phyloP scores from a whole-genome alignment of 2,113 vertebrate genomes.

The Paralichthys olivaceus region DNA sequence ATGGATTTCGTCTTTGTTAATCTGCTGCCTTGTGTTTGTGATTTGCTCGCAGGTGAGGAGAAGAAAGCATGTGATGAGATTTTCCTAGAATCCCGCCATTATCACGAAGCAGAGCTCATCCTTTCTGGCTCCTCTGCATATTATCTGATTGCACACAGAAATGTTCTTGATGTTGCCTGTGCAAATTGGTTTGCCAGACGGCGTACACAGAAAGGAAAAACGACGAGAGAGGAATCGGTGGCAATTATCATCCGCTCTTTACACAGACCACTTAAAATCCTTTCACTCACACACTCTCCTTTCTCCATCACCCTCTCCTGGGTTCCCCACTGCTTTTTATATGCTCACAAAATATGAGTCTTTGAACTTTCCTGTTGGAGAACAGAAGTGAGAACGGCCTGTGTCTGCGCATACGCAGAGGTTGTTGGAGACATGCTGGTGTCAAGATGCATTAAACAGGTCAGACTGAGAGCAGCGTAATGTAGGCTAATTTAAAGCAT shows the following conservation, averaged over 20 bases:
- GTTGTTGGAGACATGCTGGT: slow-evolving; percentile 63
- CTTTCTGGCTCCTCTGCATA: slow-evolving; percentile 35
- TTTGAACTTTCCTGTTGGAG: slow-evolving; percentile 63
- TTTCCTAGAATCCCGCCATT: slow-evolving; percentile 48
- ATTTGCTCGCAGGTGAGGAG: slow-evolving; percentile 63
- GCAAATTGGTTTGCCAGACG: slow-evolving; percentile 65
- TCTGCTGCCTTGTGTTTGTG: slow-evolving; percentile 16
- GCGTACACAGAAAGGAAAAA: slow-evolving; percentile 8
- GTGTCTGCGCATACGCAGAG: slow-evolving; percentile 41
- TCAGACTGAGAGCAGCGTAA: slow-evolving; percentile 47
- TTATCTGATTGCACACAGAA: slow-evolving; percentile 66
- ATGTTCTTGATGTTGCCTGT: slow-evolving; percentile 50
- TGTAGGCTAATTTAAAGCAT: slow-evolving; percentile 66
- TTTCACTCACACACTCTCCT: slow-evolving; percentile 36
- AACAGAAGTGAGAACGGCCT: not conserved
- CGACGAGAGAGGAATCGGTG: slow-evolving; percentile 33
- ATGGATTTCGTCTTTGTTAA: slow-evolving; percentile 23
- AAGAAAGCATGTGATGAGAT: slow-evolving; percentile 57
- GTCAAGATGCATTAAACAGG: slow-evolving; percentile 72
- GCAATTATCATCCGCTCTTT: slow-evolving; percentile 68
- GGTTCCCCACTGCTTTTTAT: slow-evolving; percentile 51
- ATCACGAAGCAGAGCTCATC: slow-evolving; percentile 53
- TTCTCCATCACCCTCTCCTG: slow-evolving; percentile 26
- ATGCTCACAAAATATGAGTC: slow-evolving; percentile 52
- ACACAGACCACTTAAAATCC: slow-evolving; percentile 57